Conservation (phyloP, 1,140 invertebrate species). For the Colletes latitarsis region DNA sequence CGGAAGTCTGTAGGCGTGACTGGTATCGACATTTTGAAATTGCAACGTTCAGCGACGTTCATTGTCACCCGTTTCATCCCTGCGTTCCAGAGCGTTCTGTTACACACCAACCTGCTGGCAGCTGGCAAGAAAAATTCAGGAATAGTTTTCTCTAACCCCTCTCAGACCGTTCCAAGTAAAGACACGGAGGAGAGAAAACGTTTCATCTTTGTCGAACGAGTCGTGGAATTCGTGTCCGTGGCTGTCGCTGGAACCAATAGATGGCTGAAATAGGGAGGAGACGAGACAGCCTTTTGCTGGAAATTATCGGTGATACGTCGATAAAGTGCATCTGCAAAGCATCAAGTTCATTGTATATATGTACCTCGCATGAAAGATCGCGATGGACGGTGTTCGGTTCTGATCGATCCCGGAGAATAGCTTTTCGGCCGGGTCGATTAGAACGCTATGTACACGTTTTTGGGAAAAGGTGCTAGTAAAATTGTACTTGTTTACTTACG, state of each 20-base stretch:
- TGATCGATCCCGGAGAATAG: no score
- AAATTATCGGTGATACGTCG: slow-evolving; percentile 60
- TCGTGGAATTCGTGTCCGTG: slow-evolving; percentile 25
- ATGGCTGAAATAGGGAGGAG: slow-evolving; percentile 3
- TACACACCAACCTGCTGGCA: slow-evolving; percentile 23
- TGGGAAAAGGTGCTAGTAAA: no score
- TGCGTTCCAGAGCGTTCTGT: slow-evolving; percentile 12
- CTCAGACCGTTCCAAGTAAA: slow-evolving; percentile 9
- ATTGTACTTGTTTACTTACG: no score
- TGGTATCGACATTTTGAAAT: slow-evolving; percentile 71
- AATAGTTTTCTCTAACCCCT: slow-evolving; percentile 10
- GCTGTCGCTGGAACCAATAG: slow-evolving; percentile 13
- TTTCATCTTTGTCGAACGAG: slow-evolving; percentile 41
- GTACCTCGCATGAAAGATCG: not conserved
- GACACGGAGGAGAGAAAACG: slow-evolving; percentile 15
- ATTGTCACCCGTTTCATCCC: slow-evolving; percentile 62
- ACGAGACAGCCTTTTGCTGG: slow-evolving; percentile 24
- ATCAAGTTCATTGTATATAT: no score
- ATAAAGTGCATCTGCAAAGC: slow-evolving; percentile 57
- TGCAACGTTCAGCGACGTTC: slow-evolving; percentile 64
- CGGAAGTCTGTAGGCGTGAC: slow-evolving; percentile 47
- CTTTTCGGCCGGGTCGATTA: no score
- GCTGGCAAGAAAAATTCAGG: slow-evolving; percentile 42
- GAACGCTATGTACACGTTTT: no score
- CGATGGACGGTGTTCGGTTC: slow-evolving; percentile 4